Evolutionary conservation across 1,140 invertebrate species (phyloP), one percentile per base, ranked within the genome.

Genomic region (Cecropterus lyciades): DNA sequence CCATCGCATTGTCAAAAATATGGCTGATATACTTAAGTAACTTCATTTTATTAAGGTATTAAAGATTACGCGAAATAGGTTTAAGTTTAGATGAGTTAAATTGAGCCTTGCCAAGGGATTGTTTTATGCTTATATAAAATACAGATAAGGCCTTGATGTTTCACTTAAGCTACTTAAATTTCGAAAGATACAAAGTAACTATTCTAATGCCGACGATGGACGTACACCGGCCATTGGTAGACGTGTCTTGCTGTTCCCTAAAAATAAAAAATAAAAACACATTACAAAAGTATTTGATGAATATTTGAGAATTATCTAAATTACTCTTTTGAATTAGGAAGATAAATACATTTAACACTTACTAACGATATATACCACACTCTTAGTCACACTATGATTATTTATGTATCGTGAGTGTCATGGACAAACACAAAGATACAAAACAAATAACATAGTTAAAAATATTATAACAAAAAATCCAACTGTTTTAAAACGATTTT

Each of bases 181-280:
- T 17, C n/a, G 14, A 42, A 46, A 43, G 24, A 48, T 48, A 48
- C 5, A 33, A 69, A n/a, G n/a, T n/a, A 69, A 56, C 37, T 10
- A 52, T 72, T 77, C 46, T 82, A 80, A 73, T 83, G 77, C 49
- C 77, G 73, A 62, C 76, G 75, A 65, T 72, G 70, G 8, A 86
- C 75, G 59, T 86, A 86, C 48, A 52, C 72, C 52, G 86, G 82
- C 79, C 82, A 85, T 64, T 80, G 75, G 60, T 87, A 84, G n/a
- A 75, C 69, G 27, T 76, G 80, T 65, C 69, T 70, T 30, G 66
- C 76, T 64, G 77, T 68, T 17, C 62, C 70, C 78, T 84, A 72
- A 62, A 81, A 79, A 53, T 64, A 68, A 69, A 70, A 69, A 14
- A 43, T 24, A 37, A 53, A 11, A 27, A 43, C 17, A 33, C 9